Percentiles rank a stretch among this genome's conserved stretches.
phyloP scores from a whole-genome alignment of 2,797 vertebrate genomes.

The Platyrinchus mystaceus region DNA sequence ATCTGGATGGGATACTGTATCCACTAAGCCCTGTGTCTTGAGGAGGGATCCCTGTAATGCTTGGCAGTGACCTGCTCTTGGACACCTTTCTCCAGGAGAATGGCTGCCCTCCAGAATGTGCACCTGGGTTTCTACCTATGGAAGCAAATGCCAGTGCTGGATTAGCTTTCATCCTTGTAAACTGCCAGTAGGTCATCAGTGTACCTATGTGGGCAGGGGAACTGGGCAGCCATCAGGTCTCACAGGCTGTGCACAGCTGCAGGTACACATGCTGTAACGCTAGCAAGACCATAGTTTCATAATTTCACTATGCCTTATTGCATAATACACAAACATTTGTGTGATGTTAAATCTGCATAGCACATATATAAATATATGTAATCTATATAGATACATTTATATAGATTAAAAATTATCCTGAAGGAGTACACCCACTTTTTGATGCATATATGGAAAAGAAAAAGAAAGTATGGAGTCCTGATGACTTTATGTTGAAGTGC shows the following conservation, averaged over 20 bases:
- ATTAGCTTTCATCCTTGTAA: background rate
- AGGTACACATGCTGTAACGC: background rate
- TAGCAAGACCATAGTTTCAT: background rate
- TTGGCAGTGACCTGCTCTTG: background rate
- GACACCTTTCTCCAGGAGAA: background rate
- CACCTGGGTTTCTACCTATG: background rate
- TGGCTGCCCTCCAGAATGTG: background rate
- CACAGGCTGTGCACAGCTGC: background rate
- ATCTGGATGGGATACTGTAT: background rate
- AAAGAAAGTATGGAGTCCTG: background rate
- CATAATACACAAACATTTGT: background rate
- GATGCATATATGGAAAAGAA: too few species aligned
- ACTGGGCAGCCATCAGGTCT: background rate
- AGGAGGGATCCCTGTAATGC: background rate
- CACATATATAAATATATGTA: background rate
- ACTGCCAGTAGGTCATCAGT: background rate
- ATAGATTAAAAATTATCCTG: background rate
- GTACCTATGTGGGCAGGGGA: background rate
- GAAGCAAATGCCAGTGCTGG: background rate
- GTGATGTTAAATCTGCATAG: background rate
- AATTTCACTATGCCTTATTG: background rate
- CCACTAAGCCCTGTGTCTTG: background rate
- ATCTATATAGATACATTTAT: background rate
- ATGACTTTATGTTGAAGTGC: background rate
- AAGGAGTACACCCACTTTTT: background rate